Base-by-base conservation (phyloP, 2,113 vertebrate genomes). In the Phasianus colchicus region DNA sequence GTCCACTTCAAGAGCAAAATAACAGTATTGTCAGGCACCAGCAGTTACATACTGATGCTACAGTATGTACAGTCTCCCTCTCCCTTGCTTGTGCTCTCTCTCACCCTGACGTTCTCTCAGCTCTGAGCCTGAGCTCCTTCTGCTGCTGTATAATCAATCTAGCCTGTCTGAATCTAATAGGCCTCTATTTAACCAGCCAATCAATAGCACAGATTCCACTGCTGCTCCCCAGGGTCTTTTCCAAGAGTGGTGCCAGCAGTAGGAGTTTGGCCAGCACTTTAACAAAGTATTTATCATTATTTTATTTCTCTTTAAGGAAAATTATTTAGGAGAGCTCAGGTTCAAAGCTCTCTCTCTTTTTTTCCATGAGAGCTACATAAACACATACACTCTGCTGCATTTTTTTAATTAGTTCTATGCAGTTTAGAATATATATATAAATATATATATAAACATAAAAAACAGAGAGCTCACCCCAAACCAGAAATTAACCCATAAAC, bases 131-230 rank as follows among this genome's bases (percentile, higher is more conserved):
- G 84, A 87, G 96, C 97, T 97, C 93, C 94, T 93, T 88, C 97
- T 96, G 78, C 95, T 81, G 96, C 96, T 95, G 92, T 98, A 83
- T 97, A 98, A 98, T 98, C 98, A 98, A 97, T 98, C 97, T 82
- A 98, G 95, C 92, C 96, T 97, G 96, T 97, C 98, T 97, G 97
- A 96, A 97, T 97, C 97, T 98, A 98, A 98, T 96, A 97, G 98
- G 92, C 95, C 93, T 97, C 97, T 96, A 89, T 98, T 98, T 98
- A 98, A 98, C 97, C 97, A 98, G 97, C 84, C 97, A 97, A 98
- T 98, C 98, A 96, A 98, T 98, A 97, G 89, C 95, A 65, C 92
- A 92, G 88, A 96, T 98, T 97, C 96, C 29, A 13, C 87, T 92
- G 95, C 89, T 90, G 64, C 73, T 97, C 95, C 95, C 96, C 88